phyloP scores from a whole-genome alignment of 2,797 vertebrate genomes.

The Meriones psammophilus region DNA sequence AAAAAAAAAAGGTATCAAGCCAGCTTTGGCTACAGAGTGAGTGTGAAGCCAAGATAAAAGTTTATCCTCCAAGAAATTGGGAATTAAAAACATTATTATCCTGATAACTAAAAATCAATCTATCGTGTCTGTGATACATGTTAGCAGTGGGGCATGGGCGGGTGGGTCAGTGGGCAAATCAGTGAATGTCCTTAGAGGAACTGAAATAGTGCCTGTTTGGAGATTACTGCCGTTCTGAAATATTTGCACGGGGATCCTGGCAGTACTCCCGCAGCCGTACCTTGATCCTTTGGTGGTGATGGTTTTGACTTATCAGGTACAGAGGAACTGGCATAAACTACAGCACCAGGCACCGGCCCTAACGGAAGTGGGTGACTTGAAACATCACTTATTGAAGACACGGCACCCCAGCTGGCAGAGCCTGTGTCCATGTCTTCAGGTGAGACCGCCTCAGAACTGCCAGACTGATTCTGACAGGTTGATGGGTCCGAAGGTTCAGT shows the following conservation, averaged over 20 bases:
- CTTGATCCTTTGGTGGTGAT: constrained; percentile 92
- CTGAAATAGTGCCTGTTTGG: not conserved
- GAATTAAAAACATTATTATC: constrained; percentile 55
- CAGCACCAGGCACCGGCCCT: constrained; percentile 93
- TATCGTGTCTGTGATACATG: not conserved
- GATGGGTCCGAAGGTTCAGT: constrained; percentile 95
- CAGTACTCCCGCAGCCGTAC: constrained; percentile 83
- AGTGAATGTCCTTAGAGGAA: not conserved
- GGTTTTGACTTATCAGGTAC: constrained; percentile 92
- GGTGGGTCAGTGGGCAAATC: not conserved
- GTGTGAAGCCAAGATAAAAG: constrained; percentile 41
- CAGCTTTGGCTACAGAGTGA: not conserved
- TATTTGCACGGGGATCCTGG: not conserved
- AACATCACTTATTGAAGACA: constrained; percentile 92
- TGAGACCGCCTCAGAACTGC: constrained; percentile 91
- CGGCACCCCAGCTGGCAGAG: constrained; percentile 92
- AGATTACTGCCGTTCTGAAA: not conserved
- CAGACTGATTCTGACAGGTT: constrained; percentile 93
- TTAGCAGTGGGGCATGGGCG: not conserved
- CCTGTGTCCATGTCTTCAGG: constrained; percentile 96
- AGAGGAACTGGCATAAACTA: constrained; percentile 92
- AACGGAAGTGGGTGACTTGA: constrained; percentile 92
- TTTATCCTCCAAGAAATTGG: constrained; percentile 59
- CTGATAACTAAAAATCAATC: constrained; percentile 10
- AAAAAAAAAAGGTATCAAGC: not conserved